Evolutionary conservation across 2,113 vertebrate genomes (phyloP).

Genomic region (Tragelaphus strepsiceros): DNA sequence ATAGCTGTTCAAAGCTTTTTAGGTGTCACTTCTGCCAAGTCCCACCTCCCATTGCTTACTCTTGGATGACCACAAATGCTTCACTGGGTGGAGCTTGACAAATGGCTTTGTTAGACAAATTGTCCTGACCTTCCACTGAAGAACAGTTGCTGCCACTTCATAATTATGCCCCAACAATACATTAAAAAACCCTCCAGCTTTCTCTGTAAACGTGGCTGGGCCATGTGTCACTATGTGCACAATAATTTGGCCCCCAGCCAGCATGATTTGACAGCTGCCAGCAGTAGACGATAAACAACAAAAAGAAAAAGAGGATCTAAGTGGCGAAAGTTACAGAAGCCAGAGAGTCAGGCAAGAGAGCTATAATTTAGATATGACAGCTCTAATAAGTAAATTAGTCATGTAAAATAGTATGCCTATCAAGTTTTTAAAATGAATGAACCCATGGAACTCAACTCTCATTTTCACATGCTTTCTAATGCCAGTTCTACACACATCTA

Average conservation of each 20-base stretch:
- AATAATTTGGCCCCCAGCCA: slow-evolving; percentile 76
- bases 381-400: slow-evolving; percentile 68
- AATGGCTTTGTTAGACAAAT: neutral
- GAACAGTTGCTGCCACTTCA: slow-evolving; percentile 50
- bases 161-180: slow-evolving; percentile 37
- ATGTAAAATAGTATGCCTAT: slow-evolving; percentile 28
- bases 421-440: neutral
- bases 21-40: neutral
- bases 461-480: neutral
- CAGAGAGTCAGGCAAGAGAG: slow-evolving; percentile 50
- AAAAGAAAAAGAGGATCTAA: slow-evolving; percentile 68
- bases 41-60: neutral
- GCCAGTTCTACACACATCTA: neutral
- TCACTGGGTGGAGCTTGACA: neutral
- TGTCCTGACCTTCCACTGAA: slow-evolving; percentile 57
- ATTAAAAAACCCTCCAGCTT: slow-evolving; percentile 58
- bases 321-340: slow-evolving; percentile 29
- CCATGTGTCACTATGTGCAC: slow-evolving; percentile 67
- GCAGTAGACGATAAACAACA: slow-evolving; percentile 60
- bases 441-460: neutral
- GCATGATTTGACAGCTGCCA: slow-evolving; percentile 68
- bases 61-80: neutral
- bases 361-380: slow-evolving; percentile 45
- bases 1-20: neutral
- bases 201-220: slow-evolving; percentile 66